Evolutionary conservation across 2,113 vertebrate genomes (phyloP), one percentile per base, ranked within the genome.

Genomic region (Ardeotis arabs): DNA sequence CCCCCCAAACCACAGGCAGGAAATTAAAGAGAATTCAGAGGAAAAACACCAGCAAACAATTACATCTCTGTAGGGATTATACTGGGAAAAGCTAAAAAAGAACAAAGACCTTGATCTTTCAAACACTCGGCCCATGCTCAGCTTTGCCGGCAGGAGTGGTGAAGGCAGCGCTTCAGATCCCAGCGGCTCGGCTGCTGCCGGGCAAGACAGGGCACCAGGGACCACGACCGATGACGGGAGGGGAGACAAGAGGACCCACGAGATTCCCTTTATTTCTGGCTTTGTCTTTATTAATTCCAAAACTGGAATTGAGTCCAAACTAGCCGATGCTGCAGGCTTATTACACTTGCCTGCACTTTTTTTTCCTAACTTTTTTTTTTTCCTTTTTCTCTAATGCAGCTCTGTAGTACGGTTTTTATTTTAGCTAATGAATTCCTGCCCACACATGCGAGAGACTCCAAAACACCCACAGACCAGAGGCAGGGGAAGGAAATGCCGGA

Each of bases 401-500:
- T 92, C 87, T 78, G 89, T 92, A 92, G 88, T 94, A 85, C 19
- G 20, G 70, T 89, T 93, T 97, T 96, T 96, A 93, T 97, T 96
- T 93, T 96, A 95, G 96, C 96, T 96, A 96, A 97, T 96, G 95
- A 97, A 93, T 95, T 94, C 94, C 97, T 95, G 92, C 96, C 96
- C 93, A 95, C 94, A 96, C 93, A 96, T 14, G 35, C 5, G 23
- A 96, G 92, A 95, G 91, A 89, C 93, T 95, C 96, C 95, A 97
- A 97, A 96, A 96, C 95, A 97, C 96, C 93, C 96, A 95, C 94
- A 76, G 89, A 95, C 89, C 91, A 96, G 93, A 95, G 91, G 95
- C 96, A 96, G 90, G 90, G 94, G 95, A 97, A 97, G 95, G 93
- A 96, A 96, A 96, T 96, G 94, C 95, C 72, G 68, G 92, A 95